Conservation (phyloP, 2,797 vertebrate species). For the Tolypeutes matacus region DNA sequence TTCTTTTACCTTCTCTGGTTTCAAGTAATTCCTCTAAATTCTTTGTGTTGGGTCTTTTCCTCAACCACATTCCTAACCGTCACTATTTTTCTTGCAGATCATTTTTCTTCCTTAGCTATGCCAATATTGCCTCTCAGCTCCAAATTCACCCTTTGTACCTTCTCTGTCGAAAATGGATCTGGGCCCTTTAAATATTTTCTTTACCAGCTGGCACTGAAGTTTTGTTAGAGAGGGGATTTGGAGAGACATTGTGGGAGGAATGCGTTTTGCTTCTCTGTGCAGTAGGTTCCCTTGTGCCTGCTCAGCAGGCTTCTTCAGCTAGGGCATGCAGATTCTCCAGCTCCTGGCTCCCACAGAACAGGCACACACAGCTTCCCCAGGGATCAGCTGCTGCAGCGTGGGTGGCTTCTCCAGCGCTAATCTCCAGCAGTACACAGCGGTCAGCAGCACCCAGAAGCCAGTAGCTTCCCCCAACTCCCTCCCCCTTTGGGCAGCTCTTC, state of each 20-base stretch:
- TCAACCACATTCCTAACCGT: neutral
- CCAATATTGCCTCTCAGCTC: neutral
- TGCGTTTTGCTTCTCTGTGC: neutral
- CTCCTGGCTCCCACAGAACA: neutral
- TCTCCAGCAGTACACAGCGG: neutral
- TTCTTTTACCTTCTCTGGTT: neutral
- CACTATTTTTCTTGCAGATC: neutral
- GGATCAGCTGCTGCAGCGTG: neutral
- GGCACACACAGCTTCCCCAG: neutral
- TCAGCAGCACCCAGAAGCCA: neutral
- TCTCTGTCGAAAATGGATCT: constrained; percentile 44
- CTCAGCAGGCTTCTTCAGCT: neutral
- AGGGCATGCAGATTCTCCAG: neutral
- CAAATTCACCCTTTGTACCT: neutral
- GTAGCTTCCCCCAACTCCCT: neutral
- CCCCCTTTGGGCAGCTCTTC: neutral
- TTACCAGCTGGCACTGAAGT: neutral
- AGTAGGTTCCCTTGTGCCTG: neutral
- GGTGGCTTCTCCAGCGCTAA: neutral
- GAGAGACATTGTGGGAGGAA: neutral
- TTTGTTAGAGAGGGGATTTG: neutral
- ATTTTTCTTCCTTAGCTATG: neutral
- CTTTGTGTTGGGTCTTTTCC: neutral
- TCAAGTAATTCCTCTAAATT: neutral
- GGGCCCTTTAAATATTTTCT: constrained; percentile 26